Conservation (phyloP, 1,140 invertebrate genomes). For the Lepeophtheirus salmonis region DNA sequence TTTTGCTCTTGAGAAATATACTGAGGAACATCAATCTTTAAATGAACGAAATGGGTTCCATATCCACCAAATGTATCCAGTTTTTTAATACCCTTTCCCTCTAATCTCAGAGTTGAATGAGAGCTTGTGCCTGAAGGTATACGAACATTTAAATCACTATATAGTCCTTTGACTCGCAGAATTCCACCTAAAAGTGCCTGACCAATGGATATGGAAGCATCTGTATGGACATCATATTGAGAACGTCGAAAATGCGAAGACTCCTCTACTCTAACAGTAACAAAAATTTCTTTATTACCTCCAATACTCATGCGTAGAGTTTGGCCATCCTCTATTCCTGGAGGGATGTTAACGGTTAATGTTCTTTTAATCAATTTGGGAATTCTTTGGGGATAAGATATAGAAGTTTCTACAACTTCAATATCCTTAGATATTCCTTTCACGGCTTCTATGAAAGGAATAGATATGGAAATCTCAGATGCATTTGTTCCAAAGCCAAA, state of each 20-base stretch:
- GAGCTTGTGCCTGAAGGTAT: conserved; percentile 6
- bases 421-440: background rate
- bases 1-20: background rate
- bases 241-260: background rate
- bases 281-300: conserved; percentile 12
- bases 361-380: background rate
- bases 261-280: conserved; percentile 7
- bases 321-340: conserved; percentile 13
- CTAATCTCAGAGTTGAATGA: conserved; percentile 1
- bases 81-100: background rate
- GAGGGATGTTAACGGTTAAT: background rate
- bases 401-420: background rate
- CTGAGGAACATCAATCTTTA: background rate
- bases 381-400: background rate
- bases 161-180: conserved; percentile 8
- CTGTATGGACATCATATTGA: conserved; percentile 5
- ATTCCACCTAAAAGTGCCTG: conserved; percentile 13
- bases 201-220: conserved; percentile 14
- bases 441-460: conserved; percentile 11
- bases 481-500: conserved; percentile 1
- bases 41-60: conserved; percentile 8
- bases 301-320: conserved; percentile 10
- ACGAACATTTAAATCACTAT: conserved; percentile 14
- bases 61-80: background rate
- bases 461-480: background rate